These are phyloP conservation scores for Laspeyria flexula DNA, from an alignment of 2,888 invertebrate species.

Conservation along the genomic window DNA sequence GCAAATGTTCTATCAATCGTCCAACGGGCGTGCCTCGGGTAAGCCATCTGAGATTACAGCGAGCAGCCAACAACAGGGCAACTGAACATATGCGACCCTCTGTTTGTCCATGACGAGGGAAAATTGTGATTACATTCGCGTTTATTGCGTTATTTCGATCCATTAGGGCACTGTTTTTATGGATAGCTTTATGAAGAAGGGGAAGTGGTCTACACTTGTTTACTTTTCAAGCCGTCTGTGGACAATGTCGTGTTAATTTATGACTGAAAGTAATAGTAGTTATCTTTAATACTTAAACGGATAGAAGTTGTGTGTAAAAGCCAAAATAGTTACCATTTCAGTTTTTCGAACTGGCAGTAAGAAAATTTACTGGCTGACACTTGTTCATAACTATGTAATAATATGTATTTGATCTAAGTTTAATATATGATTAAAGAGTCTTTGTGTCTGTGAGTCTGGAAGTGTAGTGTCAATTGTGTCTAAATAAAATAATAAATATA, in stretches of 20 bases:
- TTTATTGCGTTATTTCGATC: constrained; percentile 70
- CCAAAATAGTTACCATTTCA: too few species aligned
- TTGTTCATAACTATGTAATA: too few species aligned
- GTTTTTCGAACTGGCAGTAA: too few species aligned
- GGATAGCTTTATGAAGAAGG: constrained; percentile 28
- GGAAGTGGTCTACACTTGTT: constrained; percentile 18
- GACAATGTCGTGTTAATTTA: background rate
- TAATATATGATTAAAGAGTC: too few species aligned
- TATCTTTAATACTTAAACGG: too few species aligned
- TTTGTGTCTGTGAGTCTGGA: too few species aligned
- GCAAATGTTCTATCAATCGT: constrained; percentile 69
- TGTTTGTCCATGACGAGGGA: constrained; percentile 51
- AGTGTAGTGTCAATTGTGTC: too few species aligned
- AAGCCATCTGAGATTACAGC: constrained; percentile 61
- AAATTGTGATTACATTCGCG: constrained; percentile 66
- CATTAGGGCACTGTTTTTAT: constrained; percentile 55
- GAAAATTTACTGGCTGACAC: too few species aligned
- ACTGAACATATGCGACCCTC: constrained; percentile 53
- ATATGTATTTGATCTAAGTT: too few species aligned
- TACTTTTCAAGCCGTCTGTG: constrained; percentile 7
- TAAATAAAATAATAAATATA: too few species aligned
- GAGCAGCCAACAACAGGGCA: constrained; percentile 9
- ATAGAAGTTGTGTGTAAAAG: too few species aligned
- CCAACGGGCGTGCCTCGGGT: constrained; percentile 57
- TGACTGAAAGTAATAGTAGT: background rate